These are phyloP conservation scores for Microcebus lehilahytsara DNA, from an alignment of 2,113 vertebrate genomes.

Conservation along the genomic window DNA sequence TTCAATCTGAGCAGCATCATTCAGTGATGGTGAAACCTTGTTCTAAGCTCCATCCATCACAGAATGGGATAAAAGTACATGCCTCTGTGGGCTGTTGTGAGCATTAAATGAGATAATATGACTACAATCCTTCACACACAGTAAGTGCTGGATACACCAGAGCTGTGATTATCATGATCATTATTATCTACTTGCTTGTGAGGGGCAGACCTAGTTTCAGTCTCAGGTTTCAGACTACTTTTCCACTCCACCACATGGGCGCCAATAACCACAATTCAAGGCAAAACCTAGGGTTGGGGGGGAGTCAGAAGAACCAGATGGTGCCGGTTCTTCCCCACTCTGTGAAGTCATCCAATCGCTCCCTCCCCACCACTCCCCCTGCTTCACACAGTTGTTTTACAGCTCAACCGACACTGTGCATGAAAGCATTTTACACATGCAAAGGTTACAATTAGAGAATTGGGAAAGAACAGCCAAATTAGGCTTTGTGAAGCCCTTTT, in stretches of 20 bases:
- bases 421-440: background rate
- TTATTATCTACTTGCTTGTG: background rate
- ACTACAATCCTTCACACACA: background rate
- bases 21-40: background rate
- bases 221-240: background rate
- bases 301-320: rapidly evolving
- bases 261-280: background rate
- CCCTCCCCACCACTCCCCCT: too few species aligned
- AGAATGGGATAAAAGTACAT: too few species aligned
- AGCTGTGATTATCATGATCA: background rate
- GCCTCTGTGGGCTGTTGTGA: background rate
- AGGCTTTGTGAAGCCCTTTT: background rate
- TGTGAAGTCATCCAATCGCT: background rate
- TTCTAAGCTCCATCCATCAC: background rate
- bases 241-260: background rate
- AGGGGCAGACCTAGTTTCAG: background rate
- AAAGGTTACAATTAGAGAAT: background rate
- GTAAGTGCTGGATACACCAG: background rate
- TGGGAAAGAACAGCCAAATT: background rate
- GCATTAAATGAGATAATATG: background rate
- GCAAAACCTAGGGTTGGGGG: background rate
- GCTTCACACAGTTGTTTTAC: background rate
- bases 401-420: background rate
- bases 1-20: background rate
- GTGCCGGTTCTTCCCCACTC: background rate